Evolutionary conservation across 2,113 vertebrate genomes (phyloP).

Genomic region (Cricetomys ansorgei): DNA sequence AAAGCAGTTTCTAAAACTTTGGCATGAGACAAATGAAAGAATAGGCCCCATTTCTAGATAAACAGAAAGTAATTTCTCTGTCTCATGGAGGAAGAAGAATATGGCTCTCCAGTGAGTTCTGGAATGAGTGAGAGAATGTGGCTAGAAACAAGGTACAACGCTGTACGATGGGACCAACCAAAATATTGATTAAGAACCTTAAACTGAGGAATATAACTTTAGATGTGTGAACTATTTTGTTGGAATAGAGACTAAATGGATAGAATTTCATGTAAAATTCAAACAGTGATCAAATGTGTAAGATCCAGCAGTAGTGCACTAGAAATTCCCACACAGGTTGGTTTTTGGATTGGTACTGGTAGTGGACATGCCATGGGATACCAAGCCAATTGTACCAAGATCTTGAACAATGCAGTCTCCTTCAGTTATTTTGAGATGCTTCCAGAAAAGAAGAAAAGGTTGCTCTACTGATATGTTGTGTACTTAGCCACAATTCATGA

Average conservation of each 20-base stretch:
- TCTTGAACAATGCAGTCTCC: neutral
- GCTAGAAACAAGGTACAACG: neutral
- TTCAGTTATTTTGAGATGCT: neutral
- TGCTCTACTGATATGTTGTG: neutral
- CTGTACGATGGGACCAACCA: neutral
- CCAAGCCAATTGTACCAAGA: neutral
- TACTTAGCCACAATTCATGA: neutral
- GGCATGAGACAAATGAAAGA: neutral
- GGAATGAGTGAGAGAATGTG: neutral
- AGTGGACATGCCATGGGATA: neutral
- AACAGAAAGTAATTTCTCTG: neutral
- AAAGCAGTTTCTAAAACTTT: neutral
- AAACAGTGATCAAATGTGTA: neutral
- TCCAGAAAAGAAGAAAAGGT: neutral
- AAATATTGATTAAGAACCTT: constrained; percentile 26
- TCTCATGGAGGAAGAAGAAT: neutral
- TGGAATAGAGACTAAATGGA: neutral
- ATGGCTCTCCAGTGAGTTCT: neutral
- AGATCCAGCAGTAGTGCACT: neutral
- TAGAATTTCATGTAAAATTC: constrained; percentile 15
- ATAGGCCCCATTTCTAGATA: neutral
- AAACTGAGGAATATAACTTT: neutral
- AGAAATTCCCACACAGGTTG: neutral
- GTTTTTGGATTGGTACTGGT: neutral
- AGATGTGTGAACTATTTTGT: neutral